phyloP scores from a whole-genome alignment of 1,140 invertebrate species.

The Drosophila obscura region DNA sequence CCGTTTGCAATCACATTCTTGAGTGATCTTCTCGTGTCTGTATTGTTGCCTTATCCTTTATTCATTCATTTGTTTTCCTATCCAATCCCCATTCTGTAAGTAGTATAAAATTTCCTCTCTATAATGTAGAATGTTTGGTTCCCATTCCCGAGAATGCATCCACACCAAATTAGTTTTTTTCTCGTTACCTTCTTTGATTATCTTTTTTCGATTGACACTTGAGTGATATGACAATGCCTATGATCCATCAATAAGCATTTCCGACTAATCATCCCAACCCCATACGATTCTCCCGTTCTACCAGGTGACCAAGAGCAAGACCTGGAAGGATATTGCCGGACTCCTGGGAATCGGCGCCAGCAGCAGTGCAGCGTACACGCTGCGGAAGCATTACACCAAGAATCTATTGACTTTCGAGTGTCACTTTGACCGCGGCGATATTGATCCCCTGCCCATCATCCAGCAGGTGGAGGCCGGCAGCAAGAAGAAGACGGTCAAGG shows the following conservation, averaged over 20 bases:
- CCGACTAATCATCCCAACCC: background rate
- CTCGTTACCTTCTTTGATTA: conserved; percentile 33
- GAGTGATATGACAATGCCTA: conserved; percentile 18
- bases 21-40: too few relatives aligned
- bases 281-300: conserved; percentile 18
- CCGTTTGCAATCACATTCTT: too few relatives aligned
- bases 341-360: conserved; percentile 96
- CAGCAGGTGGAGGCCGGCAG: conserved; percentile 95
- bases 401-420: conserved; percentile 98
- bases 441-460: conserved; percentile 97
- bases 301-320: conserved; percentile 98
- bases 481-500: conserved; percentile 94
- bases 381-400: conserved; percentile 98
- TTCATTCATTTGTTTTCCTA: background rate
- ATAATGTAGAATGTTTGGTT: conserved; percentile 6
- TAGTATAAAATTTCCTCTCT: conserved; percentile 1
- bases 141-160: conserved; percentile 34
- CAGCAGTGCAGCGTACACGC: conserved; percentile 97
- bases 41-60: background rate
- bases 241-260: background rate
- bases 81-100: background rate
- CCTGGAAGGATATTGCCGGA: conserved; percentile 98
- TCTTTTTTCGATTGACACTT: conserved; percentile 40
- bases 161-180: conserved; percentile 32
- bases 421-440: conserved; percentile 97